These are phyloP conservation scores for Eleginops maclovinus DNA, from an alignment of 2,113 vertebrate genomes.

Conservation along the genomic window DNA sequence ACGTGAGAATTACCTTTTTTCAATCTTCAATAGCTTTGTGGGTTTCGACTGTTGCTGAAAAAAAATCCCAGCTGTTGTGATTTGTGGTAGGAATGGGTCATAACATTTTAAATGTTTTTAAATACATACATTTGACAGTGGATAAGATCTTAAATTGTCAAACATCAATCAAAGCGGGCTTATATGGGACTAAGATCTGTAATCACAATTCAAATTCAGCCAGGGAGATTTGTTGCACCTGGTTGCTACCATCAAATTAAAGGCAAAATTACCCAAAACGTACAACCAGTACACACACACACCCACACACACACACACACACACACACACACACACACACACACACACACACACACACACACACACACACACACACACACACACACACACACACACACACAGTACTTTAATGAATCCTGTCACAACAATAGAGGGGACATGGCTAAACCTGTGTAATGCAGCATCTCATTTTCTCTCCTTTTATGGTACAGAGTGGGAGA, in stretches of 20 bases:
- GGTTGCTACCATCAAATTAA: neutral
- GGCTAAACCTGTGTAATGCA: conserved; percentile 63
- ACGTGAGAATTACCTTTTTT: neutral
- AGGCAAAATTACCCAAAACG: neutral
- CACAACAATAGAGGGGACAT: conserved; percentile 62
- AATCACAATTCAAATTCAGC: neutral
- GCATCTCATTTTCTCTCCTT: conserved; percentile 67
- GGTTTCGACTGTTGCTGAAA: neutral
- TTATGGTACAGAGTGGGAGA: conserved; percentile 48
- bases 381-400: conserved; percentile 10
- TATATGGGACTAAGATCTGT: no score
- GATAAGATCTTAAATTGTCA: no score
- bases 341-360: conserved; percentile 15
- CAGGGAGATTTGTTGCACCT: neutral
- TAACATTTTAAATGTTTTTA: neutral
- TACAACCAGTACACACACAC: no score
- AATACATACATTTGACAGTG: neutral
- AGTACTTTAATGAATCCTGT: conserved; percentile 72
- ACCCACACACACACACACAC: no score
- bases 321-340: conserved; percentile 13
- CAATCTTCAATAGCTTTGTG: neutral
- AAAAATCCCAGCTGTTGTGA: no score
- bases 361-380: conserved; percentile 8
- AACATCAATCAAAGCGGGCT: neutral
- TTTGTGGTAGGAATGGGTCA: no score